These are phyloP conservation scores for Astreopora myriophthalma DNA, from an alignment of 64 coral and sea anemone genomes.

Conservation along the genomic window DNA sequence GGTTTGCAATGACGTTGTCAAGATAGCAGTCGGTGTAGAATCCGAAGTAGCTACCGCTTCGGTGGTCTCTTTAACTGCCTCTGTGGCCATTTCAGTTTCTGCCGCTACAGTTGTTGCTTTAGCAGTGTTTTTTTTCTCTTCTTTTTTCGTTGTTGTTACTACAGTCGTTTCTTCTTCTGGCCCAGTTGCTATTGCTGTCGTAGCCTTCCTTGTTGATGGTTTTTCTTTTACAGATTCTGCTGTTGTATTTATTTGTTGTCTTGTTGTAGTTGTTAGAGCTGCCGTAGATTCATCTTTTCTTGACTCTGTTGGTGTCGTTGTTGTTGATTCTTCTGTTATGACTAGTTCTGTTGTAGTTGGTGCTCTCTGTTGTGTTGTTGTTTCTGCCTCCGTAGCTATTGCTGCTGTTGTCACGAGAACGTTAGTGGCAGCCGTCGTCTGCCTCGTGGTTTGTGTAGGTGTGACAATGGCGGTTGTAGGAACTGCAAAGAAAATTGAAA, in stretches of 20 bases:
- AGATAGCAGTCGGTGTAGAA: too few relatives aligned
- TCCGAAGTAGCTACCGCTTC: too few relatives aligned
- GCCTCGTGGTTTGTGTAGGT: background rate
- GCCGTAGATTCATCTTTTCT: background rate
- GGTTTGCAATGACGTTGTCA: too few relatives aligned
- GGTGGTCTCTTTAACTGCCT: too few relatives aligned
- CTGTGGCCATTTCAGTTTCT: background rate
- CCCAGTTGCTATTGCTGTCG: background rate
- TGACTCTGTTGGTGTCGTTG: background rate
- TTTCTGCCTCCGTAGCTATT: background rate
- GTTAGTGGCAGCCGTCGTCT: background rate
- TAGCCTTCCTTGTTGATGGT: background rate
- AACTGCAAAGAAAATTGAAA: background rate
- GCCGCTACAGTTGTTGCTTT: background rate
- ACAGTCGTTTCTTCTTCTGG: background rate
- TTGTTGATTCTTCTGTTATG: background rate
- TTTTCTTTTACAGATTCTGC: background rate
- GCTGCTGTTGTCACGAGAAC: background rate
- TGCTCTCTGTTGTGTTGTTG: background rate
- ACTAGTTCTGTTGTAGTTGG: conserved; percentile 15
- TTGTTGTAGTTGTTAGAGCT: background rate
- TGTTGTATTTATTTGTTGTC: background rate
- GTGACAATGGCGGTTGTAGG: background rate
- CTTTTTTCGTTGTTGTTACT: background rate
- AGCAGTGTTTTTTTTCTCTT: background rate